Conservation (phyloP, 2,113 vertebrate species). For the Eonycteris spelaea region DNA sequence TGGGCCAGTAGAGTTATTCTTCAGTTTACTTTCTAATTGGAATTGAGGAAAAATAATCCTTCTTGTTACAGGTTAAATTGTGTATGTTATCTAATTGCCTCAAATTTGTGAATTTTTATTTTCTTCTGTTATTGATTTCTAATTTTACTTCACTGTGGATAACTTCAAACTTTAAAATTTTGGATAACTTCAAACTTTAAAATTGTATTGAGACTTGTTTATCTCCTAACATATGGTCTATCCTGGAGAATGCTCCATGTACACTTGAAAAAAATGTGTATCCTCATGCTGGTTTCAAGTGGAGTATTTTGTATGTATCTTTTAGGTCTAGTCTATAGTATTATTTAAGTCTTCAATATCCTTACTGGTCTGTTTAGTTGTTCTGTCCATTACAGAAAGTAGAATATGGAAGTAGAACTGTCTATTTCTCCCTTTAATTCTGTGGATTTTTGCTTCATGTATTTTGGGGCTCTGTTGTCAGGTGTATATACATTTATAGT, state of each 20-base stretch:
- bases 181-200: conserved; percentile 33
- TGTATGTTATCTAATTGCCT: background rate
- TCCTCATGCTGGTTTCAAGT: background rate
- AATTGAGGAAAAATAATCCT: background rate
- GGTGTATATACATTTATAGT: background rate
- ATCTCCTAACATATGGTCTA: background rate
- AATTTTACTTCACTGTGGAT: background rate
- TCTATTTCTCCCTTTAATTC: background rate
- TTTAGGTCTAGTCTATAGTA: background rate
- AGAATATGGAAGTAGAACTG: background rate
- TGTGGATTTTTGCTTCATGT: background rate
- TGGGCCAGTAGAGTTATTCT: background rate
- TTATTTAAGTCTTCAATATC: background rate
- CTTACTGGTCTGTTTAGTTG: background rate
- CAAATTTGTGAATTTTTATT: conserved; percentile 13
- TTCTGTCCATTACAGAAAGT: background rate
- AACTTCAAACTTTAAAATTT: conserved; percentile 37
- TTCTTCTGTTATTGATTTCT: conserved; percentile 24
- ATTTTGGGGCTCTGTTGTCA: background rate
- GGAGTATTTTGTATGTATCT: background rate
- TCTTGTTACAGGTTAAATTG: background rate
- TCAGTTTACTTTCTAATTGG: background rate
- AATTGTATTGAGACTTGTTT: conserved; percentile 18
- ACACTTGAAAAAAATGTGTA: background rate
- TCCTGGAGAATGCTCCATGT: background rate